Evolutionary conservation across 2,888 invertebrate genomes (phyloP).

Genomic region (Mylabris sibirica): DNA sequence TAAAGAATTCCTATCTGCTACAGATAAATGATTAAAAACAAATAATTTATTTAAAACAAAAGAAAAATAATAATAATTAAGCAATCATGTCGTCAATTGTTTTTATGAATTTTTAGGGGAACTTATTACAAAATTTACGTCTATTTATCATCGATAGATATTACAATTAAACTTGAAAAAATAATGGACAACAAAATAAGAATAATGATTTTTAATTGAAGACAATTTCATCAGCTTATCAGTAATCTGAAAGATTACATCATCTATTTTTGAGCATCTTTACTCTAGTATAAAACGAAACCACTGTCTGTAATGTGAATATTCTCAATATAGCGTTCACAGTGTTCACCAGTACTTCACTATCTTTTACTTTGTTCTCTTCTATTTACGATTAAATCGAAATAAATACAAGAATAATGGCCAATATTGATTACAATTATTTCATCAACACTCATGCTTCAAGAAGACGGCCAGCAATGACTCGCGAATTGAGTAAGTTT

Average conservation of each 20-base stretch:
- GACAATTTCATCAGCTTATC: slow-evolving; percentile 43
- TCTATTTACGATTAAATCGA: slow-evolving; percentile 2
- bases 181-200: slow-evolving; percentile 22
- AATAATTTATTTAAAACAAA: neutral
- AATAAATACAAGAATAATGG: slow-evolving; percentile 30
- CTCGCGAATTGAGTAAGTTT: slow-evolving; percentile 65
- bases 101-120: neutral
- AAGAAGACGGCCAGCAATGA: slow-evolving; percentile 62
- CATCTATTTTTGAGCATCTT: slow-evolving; percentile 30
- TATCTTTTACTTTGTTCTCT: slow-evolving; percentile 12
- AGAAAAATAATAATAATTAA: neutral
- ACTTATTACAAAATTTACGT: neutral
- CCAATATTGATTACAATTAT: slow-evolving; percentile 60
- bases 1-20: neutral
- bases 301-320: slow-evolving; percentile 16
- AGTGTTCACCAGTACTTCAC: slow-evolving; percentile 25
- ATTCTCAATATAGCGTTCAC: slow-evolving; percentile 30
- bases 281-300: slow-evolving; percentile 27
- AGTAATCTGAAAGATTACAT: slow-evolving; percentile 34
- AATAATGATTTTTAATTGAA: slow-evolving; percentile 32
- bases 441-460: slow-evolving; percentile 63
- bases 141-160: slow-evolving; percentile 22
- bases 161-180: slow-evolving; percentile 43
- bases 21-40: neutral
- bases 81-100: neutral